These are phyloP conservation scores for Ricordea florida DNA, from an alignment of 92 coral and sea anemone genomes.

Conservation along the genomic window DNA sequence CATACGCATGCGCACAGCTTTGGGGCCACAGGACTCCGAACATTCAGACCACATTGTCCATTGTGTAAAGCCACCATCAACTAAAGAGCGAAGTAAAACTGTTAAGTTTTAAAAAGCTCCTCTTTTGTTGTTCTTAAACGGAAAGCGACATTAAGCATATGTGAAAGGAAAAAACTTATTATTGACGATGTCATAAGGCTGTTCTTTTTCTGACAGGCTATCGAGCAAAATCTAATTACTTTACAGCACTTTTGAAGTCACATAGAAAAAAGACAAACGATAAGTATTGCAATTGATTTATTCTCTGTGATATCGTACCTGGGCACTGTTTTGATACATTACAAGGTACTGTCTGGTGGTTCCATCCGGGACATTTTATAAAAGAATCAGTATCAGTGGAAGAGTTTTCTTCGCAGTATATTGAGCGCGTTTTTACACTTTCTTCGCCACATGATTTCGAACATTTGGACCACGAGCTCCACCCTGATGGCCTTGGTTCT, in stretches of 20 bases:
- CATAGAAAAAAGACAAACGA: background rate
- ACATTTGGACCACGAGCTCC: slow-evolving; percentile 80
- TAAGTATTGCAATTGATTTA: too few species aligned
- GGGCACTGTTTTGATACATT: slow-evolving; percentile 21
- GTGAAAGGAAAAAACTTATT: too few species aligned
- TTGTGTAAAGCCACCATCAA: slow-evolving; percentile 83
- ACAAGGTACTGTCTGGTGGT: slow-evolving; percentile 29
- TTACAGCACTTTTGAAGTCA: background rate
- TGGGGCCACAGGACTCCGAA: slow-evolving; percentile 70
- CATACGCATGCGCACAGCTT: slow-evolving; percentile 80
- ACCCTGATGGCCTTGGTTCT: too few species aligned
- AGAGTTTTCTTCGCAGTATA: slow-evolving; percentile 44
- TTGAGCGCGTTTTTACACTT: slow-evolving; percentile 47
- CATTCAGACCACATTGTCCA: slow-evolving; percentile 98
- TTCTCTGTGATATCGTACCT: background rate
- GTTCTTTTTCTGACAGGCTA: too few species aligned
- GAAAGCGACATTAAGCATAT: too few species aligned
- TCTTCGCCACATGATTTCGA: slow-evolving; percentile 60
- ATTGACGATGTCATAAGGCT: too few species aligned
- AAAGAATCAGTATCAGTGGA: slow-evolving; percentile 3
- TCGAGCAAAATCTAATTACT: too few species aligned
- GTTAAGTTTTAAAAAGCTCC: background rate
- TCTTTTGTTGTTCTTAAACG: background rate
- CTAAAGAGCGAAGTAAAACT: background rate
- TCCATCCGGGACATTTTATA: slow-evolving; percentile 33